These are phyloP conservation scores for Pygathrix nemaeus DNA, from an alignment of 2,113 vertebrate species.

Conservation along the genomic window DNA sequence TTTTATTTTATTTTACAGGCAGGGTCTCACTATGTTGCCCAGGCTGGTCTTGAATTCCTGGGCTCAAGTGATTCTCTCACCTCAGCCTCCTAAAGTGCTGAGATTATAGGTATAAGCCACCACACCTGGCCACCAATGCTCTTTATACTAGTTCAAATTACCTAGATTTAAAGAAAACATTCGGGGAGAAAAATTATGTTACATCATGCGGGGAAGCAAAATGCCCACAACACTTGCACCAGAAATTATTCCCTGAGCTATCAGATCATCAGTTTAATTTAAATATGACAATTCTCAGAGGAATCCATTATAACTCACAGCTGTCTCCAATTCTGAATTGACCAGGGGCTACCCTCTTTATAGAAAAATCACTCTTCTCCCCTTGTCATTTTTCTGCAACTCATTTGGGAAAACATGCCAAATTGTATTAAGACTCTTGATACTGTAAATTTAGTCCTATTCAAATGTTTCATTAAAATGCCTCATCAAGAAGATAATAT, in stretches of 20 bases:
- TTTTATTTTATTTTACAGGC: no score
- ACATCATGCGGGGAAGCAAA: constrained; percentile 23
- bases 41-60: no score
- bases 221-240: background rate
- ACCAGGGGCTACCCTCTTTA: background rate
- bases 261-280: background rate
- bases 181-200: background rate
- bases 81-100: no score
- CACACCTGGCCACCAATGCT: background rate
- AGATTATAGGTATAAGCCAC: no score
- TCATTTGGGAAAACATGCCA: constrained; percentile 45
- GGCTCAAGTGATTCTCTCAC: no score
- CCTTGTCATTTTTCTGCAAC: background rate
- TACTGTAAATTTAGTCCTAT: constrained; percentile 34
- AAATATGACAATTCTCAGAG: constrained; percentile 41
- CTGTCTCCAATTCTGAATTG: constrained; percentile 14
- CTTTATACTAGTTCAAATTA: constrained; percentile 9
- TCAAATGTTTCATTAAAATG: constrained; percentile 39
- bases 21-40: no score
- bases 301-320: constrained; percentile 49
- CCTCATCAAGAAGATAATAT: background rate
- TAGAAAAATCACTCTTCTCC: background rate
- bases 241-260: constrained; percentile 6
- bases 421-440: constrained; percentile 42
- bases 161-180: constrained; percentile 15